Evolutionary conservation across 2,113 vertebrate genomes (phyloP).

Genomic region (Trematocara unimaculatum): DNA sequence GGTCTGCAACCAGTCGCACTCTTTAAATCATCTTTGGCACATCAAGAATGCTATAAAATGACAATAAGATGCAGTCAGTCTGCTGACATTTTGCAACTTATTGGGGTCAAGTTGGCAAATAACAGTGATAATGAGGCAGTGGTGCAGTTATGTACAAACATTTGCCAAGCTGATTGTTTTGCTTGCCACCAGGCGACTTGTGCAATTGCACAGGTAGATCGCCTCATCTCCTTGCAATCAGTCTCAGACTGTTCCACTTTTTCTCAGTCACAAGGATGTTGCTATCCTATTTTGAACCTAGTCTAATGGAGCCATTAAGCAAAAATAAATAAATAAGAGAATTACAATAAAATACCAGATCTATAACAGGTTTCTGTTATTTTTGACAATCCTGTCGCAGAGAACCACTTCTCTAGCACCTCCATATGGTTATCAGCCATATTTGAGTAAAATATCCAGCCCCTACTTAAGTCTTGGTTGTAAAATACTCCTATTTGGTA

Average conservation of each 20-base stretch:
- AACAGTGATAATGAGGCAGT: not conserved
- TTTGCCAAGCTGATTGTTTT: not conserved
- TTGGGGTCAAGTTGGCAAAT: not conserved
- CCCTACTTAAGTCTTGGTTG: not conserved
- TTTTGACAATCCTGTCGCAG: not conserved
- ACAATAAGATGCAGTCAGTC: not conserved
- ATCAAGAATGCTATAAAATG: not conserved
- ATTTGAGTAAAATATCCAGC: not conserved
- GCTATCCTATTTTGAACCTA: not conserved
- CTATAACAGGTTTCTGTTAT: not conserved
- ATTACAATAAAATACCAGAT: not conserved
- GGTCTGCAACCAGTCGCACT: not conserved
- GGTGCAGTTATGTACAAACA: not conserved
- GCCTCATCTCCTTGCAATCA: not conserved
- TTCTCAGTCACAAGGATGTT: not conserved
- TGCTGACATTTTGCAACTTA: not conserved
- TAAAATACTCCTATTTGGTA: not conserved
- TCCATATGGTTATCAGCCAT: not conserved
- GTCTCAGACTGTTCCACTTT: not conserved
- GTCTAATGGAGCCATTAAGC: not conserved
- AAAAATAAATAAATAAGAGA: not conserved
- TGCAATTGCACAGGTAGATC: not conserved
- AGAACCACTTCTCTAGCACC: not conserved
- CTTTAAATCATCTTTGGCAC: not conserved
- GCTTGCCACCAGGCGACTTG: rapidly evolving